Percentiles rank a stretch among this genome's conserved stretches.
These are phyloP conservation scores for Eonycteris spelaea DNA, from an alignment of 2,113 vertebrate genomes.

Conservation along the genomic window DNA sequence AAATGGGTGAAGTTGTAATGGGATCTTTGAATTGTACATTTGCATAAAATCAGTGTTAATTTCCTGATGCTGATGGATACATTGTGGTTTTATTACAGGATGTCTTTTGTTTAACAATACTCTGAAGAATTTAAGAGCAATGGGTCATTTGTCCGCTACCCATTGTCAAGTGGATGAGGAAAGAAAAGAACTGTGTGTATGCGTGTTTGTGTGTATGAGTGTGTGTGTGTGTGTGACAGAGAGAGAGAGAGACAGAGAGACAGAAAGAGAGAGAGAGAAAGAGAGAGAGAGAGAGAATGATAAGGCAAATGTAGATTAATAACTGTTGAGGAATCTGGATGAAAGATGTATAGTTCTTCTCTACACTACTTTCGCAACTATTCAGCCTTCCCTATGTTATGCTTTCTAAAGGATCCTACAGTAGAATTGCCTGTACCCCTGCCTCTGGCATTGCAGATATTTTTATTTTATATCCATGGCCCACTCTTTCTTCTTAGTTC, in stretches of 20 bases:
- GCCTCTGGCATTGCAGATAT: not conserved
- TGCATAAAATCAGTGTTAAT: not conserved
- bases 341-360: not conserved
- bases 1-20: conserved; percentile 1
- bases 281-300: not conserved
- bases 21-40: not conserved
- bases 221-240: not conserved
- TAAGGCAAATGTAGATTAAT: not conserved
- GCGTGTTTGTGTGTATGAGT: not conserved
- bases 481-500: not conserved
- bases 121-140: not conserved
- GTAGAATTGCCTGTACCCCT: not conserved
- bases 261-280: not conserved
- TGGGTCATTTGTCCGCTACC: not conserved
- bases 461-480: not conserved
- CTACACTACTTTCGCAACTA: not conserved
- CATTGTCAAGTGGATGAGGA: not conserved
- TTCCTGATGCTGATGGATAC: not conserved
- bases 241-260: too few relatives aligned
- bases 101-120: not conserved
- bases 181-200: too few relatives aligned
- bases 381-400: not conserved
- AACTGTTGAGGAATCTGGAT: not conserved
- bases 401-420: not conserved
- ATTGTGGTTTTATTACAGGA: not conserved